Evolutionary conservation across 2,797 vertebrate species (phyloP).

Genomic region (Caiman crocodilus): DNA sequence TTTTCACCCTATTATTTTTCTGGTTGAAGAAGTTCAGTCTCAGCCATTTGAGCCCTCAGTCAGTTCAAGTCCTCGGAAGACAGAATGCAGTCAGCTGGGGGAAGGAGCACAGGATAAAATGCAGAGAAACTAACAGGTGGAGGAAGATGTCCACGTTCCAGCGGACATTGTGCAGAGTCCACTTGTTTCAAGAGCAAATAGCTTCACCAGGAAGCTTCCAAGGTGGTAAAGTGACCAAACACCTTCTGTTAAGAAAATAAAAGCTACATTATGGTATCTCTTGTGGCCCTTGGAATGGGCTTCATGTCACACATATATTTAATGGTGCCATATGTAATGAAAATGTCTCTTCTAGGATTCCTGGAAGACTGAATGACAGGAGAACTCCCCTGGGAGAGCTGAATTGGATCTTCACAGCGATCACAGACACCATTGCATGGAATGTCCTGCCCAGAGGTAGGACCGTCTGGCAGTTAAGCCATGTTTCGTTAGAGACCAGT

Average conservation of each 20-base stretch:
- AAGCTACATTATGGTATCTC: background rate
- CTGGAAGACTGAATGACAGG: conserved; percentile 96
- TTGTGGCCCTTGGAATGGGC: background rate
- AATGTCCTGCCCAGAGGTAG: conserved; percentile 97
- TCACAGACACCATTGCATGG: conserved; percentile 99
- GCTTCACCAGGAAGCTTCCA: background rate
- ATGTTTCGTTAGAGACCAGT: background rate
- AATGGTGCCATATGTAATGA: background rate
- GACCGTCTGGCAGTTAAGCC: background rate
- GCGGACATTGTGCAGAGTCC: background rate
- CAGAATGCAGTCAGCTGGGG: background rate
- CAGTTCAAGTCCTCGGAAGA: background rate
- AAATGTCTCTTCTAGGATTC: conserved; percentile 86
- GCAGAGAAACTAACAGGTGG: background rate
- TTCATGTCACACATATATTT: background rate
- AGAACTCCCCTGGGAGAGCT: conserved; percentile 97
- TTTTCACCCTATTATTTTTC: background rate
- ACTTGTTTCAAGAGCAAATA: background rate
- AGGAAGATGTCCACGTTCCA: background rate
- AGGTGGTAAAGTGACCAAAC: background rate
- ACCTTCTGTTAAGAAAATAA: background rate
- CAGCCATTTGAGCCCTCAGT: background rate
- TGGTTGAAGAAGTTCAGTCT: background rate
- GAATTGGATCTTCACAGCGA: conserved; percentile 99
- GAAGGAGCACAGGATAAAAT: background rate